Conservation (phyloP, 2,888 invertebrate genomes). For the Cistogaster globosa region DNA sequence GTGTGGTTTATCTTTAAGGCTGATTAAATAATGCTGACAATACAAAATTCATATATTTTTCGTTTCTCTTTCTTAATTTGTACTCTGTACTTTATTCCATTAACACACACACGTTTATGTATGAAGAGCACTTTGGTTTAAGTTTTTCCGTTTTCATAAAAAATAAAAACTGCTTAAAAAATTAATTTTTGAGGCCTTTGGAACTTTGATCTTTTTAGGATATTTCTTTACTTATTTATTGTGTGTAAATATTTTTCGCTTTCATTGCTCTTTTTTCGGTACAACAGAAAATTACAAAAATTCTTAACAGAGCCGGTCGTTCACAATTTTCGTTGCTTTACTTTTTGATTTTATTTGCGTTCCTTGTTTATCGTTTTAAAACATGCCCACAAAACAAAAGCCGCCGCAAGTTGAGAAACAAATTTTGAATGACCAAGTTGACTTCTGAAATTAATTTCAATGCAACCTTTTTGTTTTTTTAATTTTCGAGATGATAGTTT, state of each 20-base stretch:
- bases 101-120: slow-evolving; percentile 19
- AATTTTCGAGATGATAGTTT: slow-evolving; percentile 17
- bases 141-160: slow-evolving; percentile 15
- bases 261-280: neutral
- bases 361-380: slow-evolving; percentile 1
- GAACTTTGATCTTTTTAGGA: slow-evolving; percentile 73
- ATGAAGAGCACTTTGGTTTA: slow-evolving; percentile 12
- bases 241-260: slow-evolving; percentile 27
- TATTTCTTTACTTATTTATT: neutral
- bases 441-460: slow-evolving; percentile 36
- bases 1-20: slow-evolving; percentile 5
- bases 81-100: slow-evolving; percentile 53
- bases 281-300: neutral
- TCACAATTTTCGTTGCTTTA: slow-evolving; percentile 6
- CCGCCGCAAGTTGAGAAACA: slow-evolving; percentile 39
- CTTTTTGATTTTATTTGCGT: slow-evolving; percentile 16
- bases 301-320: slow-evolving; percentile 29
- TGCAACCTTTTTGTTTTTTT: slow-evolving; percentile 25
- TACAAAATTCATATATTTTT: slow-evolving; percentile 26
- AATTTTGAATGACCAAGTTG: slow-evolving; percentile 32
- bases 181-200: slow-evolving; percentile 50
- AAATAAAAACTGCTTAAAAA: slow-evolving; percentile 34
- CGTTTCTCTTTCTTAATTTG: slow-evolving; percentile 29
- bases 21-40: slow-evolving; percentile 60
- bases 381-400: slow-evolving; percentile 31